phyloP scores from a whole-genome alignment of 1,140 invertebrate species.

The Ceratina calcarata region DNA sequence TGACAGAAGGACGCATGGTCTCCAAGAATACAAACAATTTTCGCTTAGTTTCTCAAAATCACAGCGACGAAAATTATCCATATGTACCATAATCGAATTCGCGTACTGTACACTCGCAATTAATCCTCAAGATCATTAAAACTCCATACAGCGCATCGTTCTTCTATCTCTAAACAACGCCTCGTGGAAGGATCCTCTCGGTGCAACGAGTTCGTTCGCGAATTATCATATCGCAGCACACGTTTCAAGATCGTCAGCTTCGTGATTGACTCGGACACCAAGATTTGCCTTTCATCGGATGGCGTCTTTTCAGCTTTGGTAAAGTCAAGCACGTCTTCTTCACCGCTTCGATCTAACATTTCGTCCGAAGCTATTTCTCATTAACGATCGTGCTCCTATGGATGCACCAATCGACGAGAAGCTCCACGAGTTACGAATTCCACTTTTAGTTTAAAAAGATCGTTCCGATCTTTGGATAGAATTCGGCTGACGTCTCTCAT shows the following conservation, averaged over 20 bases:
- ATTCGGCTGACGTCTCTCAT: neutral
- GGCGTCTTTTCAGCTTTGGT: neutral
- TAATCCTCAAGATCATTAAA: slow-evolving; percentile 6
- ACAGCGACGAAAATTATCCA: neutral
- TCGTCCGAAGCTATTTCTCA: neutral
- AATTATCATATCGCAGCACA: neutral
- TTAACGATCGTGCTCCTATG: neutral
- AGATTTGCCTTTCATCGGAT: neutral
- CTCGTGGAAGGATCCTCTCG: neutral
- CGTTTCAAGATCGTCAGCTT: neutral
- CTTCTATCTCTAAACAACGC: neutral
- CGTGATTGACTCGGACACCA: neutral
- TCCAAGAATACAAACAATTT: neutral
- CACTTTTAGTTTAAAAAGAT: no score
- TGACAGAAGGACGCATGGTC: neutral
- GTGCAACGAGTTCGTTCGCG: neutral
- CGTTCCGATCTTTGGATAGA: neutral
- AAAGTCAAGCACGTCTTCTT: neutral
- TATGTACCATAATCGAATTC: slow-evolving; percentile 44
- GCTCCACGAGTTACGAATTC: neutral
- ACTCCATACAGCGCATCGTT: neutral
- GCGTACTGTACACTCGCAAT: slow-evolving; percentile 58
- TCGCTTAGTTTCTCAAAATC: neutral
- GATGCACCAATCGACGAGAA: neutral
- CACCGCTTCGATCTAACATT: neutral